phyloP scores from a whole-genome alignment of 2,113 vertebrate genomes.

The Mohoua ochrocephala region DNA sequence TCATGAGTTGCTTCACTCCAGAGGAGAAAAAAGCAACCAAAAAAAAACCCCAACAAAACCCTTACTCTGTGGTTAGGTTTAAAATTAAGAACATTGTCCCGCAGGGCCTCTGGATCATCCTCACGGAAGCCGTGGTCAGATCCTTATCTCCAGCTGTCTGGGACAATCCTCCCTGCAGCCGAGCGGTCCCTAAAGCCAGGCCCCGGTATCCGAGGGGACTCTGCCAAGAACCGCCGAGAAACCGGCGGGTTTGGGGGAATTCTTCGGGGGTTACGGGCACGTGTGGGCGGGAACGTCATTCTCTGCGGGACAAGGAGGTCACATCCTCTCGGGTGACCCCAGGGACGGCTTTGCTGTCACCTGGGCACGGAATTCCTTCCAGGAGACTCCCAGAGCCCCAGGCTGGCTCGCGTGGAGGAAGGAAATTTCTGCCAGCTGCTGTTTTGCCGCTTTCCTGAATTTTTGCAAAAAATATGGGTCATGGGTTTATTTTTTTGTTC shows the following conservation, averaged over 20 bases:
- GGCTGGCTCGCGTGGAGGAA: neutral
- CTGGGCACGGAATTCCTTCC: neutral
- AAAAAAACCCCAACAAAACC: neutral
- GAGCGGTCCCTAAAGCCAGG: neutral
- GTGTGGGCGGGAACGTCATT: neutral
- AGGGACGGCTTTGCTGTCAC: neutral
- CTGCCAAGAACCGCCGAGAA: neutral
- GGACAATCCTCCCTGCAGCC: neutral
- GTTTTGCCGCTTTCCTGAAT: neutral
- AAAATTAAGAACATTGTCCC: neutral
- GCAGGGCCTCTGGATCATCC: neutral
- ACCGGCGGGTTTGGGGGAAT: neutral
- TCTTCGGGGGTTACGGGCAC: neutral
- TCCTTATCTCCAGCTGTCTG: neutral
- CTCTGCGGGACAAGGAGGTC: neutral
- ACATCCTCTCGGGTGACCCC: neutral
- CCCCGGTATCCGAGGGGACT: rapidly evolving
- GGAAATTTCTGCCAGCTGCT: neutral
- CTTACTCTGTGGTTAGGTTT: neutral
- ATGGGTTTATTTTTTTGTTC: rapidly evolving
- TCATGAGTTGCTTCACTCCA: neutral
- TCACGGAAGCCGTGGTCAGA: neutral
- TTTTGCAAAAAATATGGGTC: neutral
- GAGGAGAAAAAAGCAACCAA: neutral
- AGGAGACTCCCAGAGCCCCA: neutral